Evolutionary conservation across 2,888 invertebrate genomes (phyloP), one percentile per base, ranked within the genome.

Genomic region (Caenorhabditis zanzibari): DNA sequence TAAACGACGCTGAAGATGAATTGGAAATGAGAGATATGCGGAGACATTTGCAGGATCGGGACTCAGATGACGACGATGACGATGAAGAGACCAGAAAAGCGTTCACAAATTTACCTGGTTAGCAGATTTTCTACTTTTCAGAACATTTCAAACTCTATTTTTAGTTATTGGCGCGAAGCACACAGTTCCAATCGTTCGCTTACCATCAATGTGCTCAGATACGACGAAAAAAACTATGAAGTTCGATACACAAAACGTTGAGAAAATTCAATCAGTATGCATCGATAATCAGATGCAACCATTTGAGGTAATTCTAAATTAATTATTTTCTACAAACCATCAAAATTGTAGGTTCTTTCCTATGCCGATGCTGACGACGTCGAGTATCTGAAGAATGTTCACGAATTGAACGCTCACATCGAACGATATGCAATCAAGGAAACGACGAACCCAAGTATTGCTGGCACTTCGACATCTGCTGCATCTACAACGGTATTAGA

Each of bases 1-100:
- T 88, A 3, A 80, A 85, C 28, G 80, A 83, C 19, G 88, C 85
- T 14, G 84, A 85, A 59, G 88, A 88, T 64, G 69, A 74, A 16
- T 41, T 88, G 35, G 88, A 88, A 63, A 85, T 88, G 85, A 79
- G 88, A 26, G 85, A 83, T 59, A 83, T 86, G 85, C 58, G 87
- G 28, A 32, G 87, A 47, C 75, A 85, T 47, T 19, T 87, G 22
- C 74, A 81, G 14, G 64, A 75, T 22, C 58, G 41, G 19, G 41
- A 49, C 35, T 69, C 73, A 10, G 82, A 72, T 24, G 76, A 79
- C 6, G 82, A 64, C 0, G 69, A 59, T 4, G 81, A 72, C 3
- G 59, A 64, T 7, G 81, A 83, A 41, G 84, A 84, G 49, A 68
- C 61, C n/a, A 64, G 87, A 56, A 66, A 77, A 24, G 83, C 84